A percentile compares a stretch with the other conserved stretches of the same genome.
Conservation (phyloP, 2,113 vertebrate genomes). For the Rhea americana region DNA sequence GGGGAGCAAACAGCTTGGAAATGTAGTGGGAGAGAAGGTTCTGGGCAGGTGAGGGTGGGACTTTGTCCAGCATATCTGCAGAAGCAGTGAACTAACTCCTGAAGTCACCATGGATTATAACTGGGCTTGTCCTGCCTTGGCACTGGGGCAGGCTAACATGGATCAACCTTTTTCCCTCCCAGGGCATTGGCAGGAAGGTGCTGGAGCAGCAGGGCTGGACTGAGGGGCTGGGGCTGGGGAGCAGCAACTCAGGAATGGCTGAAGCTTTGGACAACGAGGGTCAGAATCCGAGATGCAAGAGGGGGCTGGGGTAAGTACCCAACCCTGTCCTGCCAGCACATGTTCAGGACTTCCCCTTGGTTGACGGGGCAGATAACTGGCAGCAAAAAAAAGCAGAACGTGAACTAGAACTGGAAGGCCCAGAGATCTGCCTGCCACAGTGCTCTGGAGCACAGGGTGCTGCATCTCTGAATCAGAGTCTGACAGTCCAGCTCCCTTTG, state of each 20-base stretch:
- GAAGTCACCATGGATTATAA: neutral
- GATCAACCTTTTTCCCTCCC: neutral
- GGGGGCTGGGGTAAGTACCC: slow-evolving; percentile 90
- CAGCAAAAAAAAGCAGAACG: accelerated
- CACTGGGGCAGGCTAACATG: neutral
- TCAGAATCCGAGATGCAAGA: slow-evolving; percentile 92
- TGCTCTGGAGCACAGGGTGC: accelerated
- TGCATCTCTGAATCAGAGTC: neutral
- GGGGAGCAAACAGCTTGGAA: neutral
- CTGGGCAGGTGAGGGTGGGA: neutral
- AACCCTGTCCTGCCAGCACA: neutral
- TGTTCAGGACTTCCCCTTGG: neutral
- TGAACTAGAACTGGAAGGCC: neutral
- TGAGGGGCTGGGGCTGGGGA: slow-evolving; percentile 90
- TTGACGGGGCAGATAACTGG: neutral
- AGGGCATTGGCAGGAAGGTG: slow-evolving; percentile 93
- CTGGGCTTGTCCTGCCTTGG: neutral
- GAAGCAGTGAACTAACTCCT: neutral
- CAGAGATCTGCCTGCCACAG: neutral
- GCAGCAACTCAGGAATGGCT: slow-evolving; percentile 81
- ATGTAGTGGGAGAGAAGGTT: neutral
- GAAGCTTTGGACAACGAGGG: slow-evolving; percentile 91
- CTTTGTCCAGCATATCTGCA: neutral
- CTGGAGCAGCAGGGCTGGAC: slow-evolving; percentile 96
- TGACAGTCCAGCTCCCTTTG: accelerated